Percentiles rank a stretch among this genome's conserved stretches.
These are phyloP conservation scores for Scyliorhinus canicula DNA, from an alignment of 2,797 vertebrate genomes.

Conservation along the genomic window DNA sequence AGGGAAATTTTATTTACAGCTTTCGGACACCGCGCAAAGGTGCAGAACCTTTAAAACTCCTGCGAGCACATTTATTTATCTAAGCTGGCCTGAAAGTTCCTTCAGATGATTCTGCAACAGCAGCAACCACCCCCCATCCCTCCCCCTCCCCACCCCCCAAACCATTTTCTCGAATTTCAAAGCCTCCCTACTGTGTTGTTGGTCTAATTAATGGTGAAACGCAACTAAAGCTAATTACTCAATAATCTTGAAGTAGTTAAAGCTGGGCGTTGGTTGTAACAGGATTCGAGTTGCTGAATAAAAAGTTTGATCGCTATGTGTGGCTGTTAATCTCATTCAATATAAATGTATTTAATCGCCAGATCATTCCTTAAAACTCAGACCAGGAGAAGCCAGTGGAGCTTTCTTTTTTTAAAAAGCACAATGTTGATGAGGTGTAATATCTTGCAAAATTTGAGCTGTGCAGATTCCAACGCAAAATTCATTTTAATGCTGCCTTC, in stretches of 20 bases:
- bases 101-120: conserved; percentile 59
- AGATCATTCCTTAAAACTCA: background rate
- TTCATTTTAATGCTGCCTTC: background rate
- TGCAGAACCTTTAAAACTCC: background rate
- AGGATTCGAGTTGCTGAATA: conserved; percentile 56
- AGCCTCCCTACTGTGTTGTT: conserved; percentile 61
- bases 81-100: conserved; percentile 62
- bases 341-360: background rate
- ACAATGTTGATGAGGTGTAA: too few species aligned
- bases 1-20: conserved; percentile 1
- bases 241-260: conserved; percentile 73
- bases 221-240: conserved; percentile 72
- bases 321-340: conserved; percentile 5
- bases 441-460: background rate
- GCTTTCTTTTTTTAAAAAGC: background rate
- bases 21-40: background rate
- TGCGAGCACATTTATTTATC: conserved; percentile 55
- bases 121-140: conserved; percentile 27
- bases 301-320: conserved; percentile 46
- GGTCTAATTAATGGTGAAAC: conserved; percentile 71
- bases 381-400: background rate
- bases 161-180: conserved; percentile 64
- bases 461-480: background rate
- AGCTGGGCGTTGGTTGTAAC: conserved; percentile 63
- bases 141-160: conserved; percentile 44